These are phyloP conservation scores for Panopea generosa DNA, from an alignment of 2,888 invertebrate species.

Conservation along the genomic window DNA sequence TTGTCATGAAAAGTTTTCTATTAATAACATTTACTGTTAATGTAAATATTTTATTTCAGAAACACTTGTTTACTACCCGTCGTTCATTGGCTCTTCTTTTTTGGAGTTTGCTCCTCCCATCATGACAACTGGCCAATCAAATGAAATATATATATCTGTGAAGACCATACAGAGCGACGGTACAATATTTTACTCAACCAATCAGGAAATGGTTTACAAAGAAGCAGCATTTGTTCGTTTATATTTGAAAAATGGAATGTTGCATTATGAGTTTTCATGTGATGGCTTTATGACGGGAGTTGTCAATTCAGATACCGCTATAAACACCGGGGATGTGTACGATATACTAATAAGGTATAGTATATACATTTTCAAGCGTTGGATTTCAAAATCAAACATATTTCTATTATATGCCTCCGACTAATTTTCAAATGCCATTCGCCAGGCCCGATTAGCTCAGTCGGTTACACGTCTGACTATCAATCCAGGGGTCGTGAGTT, in stretches of 20 bases:
- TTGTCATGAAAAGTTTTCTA: no score
- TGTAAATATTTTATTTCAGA: conserved; percentile 34
- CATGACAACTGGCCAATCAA: conserved; percentile 26
- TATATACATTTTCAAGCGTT: background rate
- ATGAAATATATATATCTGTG: conserved; percentile 43
- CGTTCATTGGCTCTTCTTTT: conserved; percentile 37
- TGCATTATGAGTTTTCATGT: conserved; percentile 40
- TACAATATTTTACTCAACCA: conserved; percentile 29
- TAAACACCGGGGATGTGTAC: conserved; percentile 34
- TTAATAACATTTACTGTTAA: no score
- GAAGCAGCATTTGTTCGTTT: conserved; percentile 24
- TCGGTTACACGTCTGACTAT: no score
- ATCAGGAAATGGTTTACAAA: conserved; percentile 9
- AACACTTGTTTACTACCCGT: conserved; percentile 38
- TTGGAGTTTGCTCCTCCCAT: conserved; percentile 22
- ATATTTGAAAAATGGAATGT: conserved; percentile 27
- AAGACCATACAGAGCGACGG: conserved; percentile 37
- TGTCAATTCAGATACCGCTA: conserved; percentile 6
- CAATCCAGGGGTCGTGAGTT: no score
- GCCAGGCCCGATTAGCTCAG: no score
- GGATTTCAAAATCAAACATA: no score
- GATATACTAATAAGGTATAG: conserved; percentile 45
- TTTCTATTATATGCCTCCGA: no score
- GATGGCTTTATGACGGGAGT: conserved; percentile 22
- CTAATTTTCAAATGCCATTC: no score